Conservation (phyloP, 2,797 vertebrate genomes). For the Bufotes viridis region DNA sequence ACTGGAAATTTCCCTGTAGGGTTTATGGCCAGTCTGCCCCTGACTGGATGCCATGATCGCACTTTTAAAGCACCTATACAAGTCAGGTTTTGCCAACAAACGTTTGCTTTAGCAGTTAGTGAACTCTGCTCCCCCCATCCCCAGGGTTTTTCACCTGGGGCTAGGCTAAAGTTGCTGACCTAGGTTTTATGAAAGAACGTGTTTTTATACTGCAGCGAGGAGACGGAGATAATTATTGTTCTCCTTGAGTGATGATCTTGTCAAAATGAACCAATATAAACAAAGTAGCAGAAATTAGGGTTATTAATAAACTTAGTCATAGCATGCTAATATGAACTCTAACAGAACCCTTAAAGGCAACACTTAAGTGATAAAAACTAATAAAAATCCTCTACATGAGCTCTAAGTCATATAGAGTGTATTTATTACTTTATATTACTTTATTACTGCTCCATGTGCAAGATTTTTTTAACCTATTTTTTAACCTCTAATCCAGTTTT, state of each 20-base stretch:
- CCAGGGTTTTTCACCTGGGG: too few species aligned
- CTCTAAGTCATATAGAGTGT: neutral
- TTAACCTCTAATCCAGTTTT: neutral
- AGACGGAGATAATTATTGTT: neutral
- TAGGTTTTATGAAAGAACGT: neutral
- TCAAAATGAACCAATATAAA: conserved; percentile 5
- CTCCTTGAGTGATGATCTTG: neutral
- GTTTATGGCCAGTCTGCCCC: too few species aligned
- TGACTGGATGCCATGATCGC: too few species aligned
- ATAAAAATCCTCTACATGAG: neutral
- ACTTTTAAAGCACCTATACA: neutral
- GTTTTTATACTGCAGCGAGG: neutral
- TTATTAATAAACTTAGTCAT: neutral
- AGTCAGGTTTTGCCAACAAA: neutral
- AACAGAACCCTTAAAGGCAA: conserved; percentile 1
- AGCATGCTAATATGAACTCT: neutral
- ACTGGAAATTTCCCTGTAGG: too few species aligned
- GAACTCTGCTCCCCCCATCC: too few species aligned
- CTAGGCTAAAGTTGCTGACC: neutral
- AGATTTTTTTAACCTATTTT: neutral
- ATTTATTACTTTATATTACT: conserved; percentile 4
- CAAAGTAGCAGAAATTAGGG: neutral
- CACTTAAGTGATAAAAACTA: neutral
- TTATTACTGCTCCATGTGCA: neutral
- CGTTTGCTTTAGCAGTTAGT: neutral